Evolutionary conservation across 2,888 invertebrate genomes (phyloP).

Genomic region (Pandemis heparana): DNA sequence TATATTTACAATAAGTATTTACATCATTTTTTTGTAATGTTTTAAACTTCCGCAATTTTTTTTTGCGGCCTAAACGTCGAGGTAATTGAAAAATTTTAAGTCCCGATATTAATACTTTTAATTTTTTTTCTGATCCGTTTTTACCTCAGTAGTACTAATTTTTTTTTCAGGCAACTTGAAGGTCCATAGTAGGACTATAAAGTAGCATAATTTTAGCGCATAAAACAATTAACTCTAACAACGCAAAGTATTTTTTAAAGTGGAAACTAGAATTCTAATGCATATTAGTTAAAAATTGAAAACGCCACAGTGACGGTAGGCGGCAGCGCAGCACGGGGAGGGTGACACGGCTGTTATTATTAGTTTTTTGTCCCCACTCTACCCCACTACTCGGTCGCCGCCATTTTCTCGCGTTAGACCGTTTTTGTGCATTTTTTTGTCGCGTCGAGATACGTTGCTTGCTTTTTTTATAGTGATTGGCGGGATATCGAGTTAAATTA

Average conservation of each 20-base stretch:
- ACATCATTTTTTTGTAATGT: too few species aligned
- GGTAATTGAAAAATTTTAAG: too few species aligned
- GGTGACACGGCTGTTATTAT: conserved; percentile 83
- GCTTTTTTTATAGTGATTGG: conserved; percentile 37
- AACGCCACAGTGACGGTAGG: conserved; percentile 60
- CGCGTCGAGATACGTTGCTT: conserved; percentile 49
- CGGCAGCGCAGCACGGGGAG: conserved; percentile 74
- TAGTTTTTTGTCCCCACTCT: conserved; percentile 82
- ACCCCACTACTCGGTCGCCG: conserved; percentile 62
- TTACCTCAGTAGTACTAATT: too few species aligned
- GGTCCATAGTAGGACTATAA: too few species aligned
- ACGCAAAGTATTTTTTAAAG: too few species aligned
- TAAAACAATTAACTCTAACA: neutral
- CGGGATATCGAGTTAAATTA: conserved; percentile 39
- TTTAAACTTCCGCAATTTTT: too few species aligned
- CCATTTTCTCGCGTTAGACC: conserved; percentile 74
- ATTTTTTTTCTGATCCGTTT: too few species aligned
- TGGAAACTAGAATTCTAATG: neutral
- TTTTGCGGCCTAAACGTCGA: too few species aligned
- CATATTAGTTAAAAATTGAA: conserved; percentile 13
- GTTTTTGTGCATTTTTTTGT: conserved; percentile 74
- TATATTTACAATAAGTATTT: too few species aligned
- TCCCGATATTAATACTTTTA: too few species aligned
- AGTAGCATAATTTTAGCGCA: too few species aligned
- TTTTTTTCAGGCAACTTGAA: too few species aligned